phyloP scores from a whole-genome alignment of 2,888 invertebrate genomes.

The Strigamia maritima region DNA sequence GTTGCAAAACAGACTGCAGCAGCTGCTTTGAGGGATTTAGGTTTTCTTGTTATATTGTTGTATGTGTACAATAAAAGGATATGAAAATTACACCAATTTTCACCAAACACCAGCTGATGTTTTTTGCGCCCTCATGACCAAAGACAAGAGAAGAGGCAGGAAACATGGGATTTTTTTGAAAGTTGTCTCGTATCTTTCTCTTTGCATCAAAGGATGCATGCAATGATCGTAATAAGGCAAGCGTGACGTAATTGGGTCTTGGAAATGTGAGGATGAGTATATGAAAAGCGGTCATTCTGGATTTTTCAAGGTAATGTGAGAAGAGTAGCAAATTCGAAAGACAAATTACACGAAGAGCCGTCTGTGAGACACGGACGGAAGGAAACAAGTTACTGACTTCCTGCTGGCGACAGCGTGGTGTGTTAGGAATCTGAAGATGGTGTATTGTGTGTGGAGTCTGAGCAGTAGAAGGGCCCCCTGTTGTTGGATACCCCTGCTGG shows the following conservation, averaged over 20 bases:
- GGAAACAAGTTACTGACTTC: slow-evolving; percentile 8
- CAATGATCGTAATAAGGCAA: slow-evolving; percentile 10
- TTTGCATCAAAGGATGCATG: slow-evolving; percentile 31
- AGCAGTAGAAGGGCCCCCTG: background rate
- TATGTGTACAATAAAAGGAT: background rate
- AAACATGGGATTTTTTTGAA: background rate
- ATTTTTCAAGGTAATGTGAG: slow-evolving; percentile 28
- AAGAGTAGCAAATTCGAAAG: background rate
- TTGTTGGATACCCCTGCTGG: background rate
- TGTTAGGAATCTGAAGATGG: slow-evolving; percentile 1
- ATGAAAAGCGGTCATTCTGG: background rate
- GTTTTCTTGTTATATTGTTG: slow-evolving; percentile 1
- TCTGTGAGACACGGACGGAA: slow-evolving; percentile 6
- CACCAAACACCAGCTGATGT: background rate
- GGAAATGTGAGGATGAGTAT: background rate
- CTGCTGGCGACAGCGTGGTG: slow-evolving; percentile 30
- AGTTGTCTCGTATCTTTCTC: background rate
- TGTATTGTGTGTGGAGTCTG: background rate
- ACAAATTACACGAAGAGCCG: background rate
- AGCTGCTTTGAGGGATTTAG: background rate
- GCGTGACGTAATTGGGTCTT: slow-evolving; percentile 21
- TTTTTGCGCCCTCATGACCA: background rate
- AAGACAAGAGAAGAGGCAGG: background rate
- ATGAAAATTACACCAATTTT: background rate
- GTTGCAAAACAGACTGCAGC: background rate